Conservation (phyloP, 2,888 invertebrate genomes). For the Lithophane semibrunnea region DNA sequence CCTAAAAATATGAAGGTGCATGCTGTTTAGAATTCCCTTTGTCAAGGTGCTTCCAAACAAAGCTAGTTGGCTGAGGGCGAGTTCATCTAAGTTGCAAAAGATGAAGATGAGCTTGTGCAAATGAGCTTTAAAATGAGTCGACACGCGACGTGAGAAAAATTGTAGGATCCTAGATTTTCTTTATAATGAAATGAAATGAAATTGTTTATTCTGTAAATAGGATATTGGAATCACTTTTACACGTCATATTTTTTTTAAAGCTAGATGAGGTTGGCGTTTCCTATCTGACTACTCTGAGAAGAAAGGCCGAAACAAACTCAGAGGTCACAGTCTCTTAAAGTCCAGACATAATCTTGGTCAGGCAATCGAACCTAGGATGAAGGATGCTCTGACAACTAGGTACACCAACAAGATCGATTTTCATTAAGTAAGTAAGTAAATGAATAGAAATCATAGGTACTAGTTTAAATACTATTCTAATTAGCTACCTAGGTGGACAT, state of each 20-base stretch:
- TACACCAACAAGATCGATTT: background rate
- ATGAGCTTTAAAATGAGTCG: background rate
- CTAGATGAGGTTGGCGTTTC: no score
- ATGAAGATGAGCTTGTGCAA: background rate
- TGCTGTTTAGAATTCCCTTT: constrained; percentile 29
- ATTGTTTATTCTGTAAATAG: no score
- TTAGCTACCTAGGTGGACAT: background rate
- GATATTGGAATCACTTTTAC: no score
- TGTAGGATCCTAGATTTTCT: background rate
- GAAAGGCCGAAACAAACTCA: no score
- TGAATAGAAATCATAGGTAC: background rate
- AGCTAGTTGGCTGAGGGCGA: constrained; percentile 14
- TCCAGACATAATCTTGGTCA: no score
- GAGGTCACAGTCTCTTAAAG: no score
- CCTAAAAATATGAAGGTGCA: background rate
- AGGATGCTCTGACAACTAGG: no score
- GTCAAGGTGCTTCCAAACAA: constrained; percentile 10
- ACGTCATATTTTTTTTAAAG: no score
- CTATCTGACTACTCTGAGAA: no score
- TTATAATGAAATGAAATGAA: background rate
- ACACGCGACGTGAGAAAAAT: background rate
- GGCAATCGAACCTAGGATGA: no score
- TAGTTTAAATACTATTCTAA: no score
- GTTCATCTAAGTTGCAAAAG: constrained; percentile 26
- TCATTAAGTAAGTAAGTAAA: background rate